Evolutionary conservation across 2,797 vertebrate genomes (phyloP).

Genomic region (Syncerus caffer): DNA sequence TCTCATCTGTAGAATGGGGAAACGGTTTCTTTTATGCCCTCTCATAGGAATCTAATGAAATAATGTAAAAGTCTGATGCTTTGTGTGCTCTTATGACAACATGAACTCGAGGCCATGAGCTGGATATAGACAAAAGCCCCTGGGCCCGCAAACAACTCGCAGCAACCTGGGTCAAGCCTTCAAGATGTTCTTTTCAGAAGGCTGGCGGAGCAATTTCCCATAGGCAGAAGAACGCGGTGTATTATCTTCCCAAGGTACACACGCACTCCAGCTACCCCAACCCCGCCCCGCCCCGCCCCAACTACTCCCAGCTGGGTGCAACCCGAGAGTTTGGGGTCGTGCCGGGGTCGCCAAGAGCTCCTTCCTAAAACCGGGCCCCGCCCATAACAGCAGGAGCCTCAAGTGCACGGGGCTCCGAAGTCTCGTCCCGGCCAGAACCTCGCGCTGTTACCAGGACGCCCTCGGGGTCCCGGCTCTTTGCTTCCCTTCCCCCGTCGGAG

Average conservation of each 20-base stretch:
- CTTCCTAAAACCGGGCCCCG: background rate
- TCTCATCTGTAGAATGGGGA: constrained; percentile 30
- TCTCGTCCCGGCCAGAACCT: background rate
- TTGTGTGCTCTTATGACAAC: background rate
- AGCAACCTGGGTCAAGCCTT: background rate
- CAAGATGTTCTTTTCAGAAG: background rate
- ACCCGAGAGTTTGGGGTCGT: constrained; percentile 18
- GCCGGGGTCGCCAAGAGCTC: background rate
- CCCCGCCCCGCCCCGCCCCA: background rate
- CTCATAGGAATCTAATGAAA: background rate
- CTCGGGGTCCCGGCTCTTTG: background rate
- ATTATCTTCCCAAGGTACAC: background rate
- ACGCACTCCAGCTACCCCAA: background rate
- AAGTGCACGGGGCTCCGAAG: background rate
- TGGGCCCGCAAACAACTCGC: background rate
- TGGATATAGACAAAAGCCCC: background rate
- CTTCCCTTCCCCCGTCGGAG: background rate
- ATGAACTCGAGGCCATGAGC: background rate
- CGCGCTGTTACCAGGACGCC: background rate
- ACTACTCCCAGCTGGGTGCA: background rate
- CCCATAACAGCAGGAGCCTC: background rate
- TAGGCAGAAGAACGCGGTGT: background rate
- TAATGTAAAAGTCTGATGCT: background rate
- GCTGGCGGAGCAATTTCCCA: background rate
- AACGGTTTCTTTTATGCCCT: background rate